Percentiles rank a stretch among this genome's conserved stretches.
phyloP scores from a whole-genome alignment of 1,140 invertebrate genomes.

The Drosophila pachea region DNA sequence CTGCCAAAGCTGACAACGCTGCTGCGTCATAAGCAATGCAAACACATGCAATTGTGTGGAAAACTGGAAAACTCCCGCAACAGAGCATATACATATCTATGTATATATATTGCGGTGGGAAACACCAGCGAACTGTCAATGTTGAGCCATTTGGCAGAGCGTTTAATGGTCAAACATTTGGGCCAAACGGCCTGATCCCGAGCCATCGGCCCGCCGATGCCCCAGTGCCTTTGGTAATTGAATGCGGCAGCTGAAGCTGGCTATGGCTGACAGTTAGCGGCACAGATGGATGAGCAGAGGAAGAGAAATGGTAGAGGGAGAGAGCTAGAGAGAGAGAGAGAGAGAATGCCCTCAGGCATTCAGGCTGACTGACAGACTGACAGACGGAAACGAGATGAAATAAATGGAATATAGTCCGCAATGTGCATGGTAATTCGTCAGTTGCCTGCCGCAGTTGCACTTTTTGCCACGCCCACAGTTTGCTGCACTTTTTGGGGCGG shows the following conservation, averaged over 20 bases:
- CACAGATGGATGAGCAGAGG: constrained; percentile 26
- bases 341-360: neutral
- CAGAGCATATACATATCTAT: too few species aligned
- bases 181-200: neutral
- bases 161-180: constrained; percentile 65
- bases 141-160: constrained; percentile 53
- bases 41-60: constrained; percentile 18
- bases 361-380: neutral
- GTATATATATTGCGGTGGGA: neutral
- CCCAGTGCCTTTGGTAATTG: constrained; percentile 49
- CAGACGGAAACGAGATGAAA: constrained; percentile 18
- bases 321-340: neutral
- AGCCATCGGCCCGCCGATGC: constrained; percentile 14
- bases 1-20: constrained; percentile 31
- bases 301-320: neutral
- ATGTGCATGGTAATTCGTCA: constrained; percentile 24
- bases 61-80: constrained; percentile 6
- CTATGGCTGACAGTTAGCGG: constrained; percentile 26
- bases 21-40: constrained; percentile 39
- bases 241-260: constrained; percentile 62
- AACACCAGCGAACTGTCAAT: constrained; percentile 50
- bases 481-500: constrained; percentile 1
- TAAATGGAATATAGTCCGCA: constrained; percentile 31
- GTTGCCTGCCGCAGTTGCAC: neutral
- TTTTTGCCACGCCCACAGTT: neutral